Evolutionary conservation across 2,797 vertebrate species (phyloP).

Genomic region (Etheostoma perlongum): DNA sequence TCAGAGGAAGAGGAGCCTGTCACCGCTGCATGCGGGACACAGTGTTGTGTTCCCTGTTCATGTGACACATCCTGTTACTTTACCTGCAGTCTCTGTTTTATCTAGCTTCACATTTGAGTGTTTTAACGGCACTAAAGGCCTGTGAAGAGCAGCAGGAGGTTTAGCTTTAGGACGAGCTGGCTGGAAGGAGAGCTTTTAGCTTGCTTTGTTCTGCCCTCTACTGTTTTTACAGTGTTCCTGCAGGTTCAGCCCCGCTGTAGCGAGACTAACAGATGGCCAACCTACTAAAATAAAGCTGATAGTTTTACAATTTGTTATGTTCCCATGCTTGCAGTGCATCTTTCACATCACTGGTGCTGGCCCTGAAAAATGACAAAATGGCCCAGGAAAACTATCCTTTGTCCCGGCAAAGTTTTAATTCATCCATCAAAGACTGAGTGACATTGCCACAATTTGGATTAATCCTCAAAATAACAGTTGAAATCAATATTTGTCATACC

Average conservation of each 20-base stretch:
- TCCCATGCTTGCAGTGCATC: neutral
- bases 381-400: neutral
- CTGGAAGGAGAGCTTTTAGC: neutral
- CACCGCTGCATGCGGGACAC: neutral
- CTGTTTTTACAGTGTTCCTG: constrained; percentile 54
- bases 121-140: neutral
- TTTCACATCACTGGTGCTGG: neutral
- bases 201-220: constrained; percentile 77
- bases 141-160: neutral
- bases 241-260: neutral
- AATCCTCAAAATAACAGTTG: too few species aligned
- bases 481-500: too few species aligned
- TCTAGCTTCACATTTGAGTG: neutral
- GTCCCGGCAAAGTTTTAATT: neutral
- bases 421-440: neutral
- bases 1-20: constrained; percentile 76
- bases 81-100: neutral
- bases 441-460: too few species aligned
- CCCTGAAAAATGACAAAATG: neutral
- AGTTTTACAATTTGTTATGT: neutral
- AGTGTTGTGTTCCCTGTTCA: neutral
- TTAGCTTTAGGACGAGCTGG: neutral
- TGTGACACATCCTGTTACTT: neutral
- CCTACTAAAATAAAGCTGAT: neutral
- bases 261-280: neutral